These are phyloP conservation scores for Luidia sarsii DNA, from an alignment of 53 echinoderm and acorn worm genomes.

Conservation along the genomic window DNA sequence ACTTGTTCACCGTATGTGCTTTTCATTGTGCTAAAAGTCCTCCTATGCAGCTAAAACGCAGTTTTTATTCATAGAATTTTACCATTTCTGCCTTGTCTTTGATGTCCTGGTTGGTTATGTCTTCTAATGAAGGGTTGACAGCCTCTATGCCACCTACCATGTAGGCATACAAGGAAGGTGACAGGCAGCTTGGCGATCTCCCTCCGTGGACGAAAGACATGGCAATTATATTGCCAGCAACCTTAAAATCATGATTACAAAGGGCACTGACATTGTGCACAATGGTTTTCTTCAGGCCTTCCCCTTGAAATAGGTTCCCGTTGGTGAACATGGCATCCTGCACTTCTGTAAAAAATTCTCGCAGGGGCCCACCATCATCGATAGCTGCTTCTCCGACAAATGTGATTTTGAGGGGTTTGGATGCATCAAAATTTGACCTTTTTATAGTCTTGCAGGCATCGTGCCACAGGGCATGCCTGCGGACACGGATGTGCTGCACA, in stretches of 20 bases:
- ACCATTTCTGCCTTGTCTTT: conserved; percentile 7
- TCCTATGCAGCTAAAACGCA: too few species aligned
- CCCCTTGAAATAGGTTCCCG: neutral
- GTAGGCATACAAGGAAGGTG: neutral
- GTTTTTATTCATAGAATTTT: too few species aligned
- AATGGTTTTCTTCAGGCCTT: neutral
- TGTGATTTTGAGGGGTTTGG: neutral
- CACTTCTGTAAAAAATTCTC: neutral
- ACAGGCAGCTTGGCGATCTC: conserved; percentile 6
- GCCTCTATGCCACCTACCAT: neutral
- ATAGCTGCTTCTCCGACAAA: neutral
- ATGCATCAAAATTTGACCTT: neutral
- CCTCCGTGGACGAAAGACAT: conserved; percentile 15
- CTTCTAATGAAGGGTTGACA: neutral
- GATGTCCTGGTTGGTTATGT: neutral
- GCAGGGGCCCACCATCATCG: neutral
- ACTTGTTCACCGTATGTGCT: too few species aligned
- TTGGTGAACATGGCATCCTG: neutral
- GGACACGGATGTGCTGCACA: neutral
- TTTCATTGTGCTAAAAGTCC: too few species aligned
- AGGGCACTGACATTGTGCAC: neutral
- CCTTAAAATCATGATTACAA: too few species aligned
- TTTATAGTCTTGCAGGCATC: neutral
- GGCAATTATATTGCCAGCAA: conserved; percentile 10
- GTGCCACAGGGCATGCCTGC: conserved; percentile 1